These are phyloP conservation scores for Ormyrus thymus DNA, from an alignment of 2,888 invertebrate genomes.

Conservation along the genomic window DNA sequence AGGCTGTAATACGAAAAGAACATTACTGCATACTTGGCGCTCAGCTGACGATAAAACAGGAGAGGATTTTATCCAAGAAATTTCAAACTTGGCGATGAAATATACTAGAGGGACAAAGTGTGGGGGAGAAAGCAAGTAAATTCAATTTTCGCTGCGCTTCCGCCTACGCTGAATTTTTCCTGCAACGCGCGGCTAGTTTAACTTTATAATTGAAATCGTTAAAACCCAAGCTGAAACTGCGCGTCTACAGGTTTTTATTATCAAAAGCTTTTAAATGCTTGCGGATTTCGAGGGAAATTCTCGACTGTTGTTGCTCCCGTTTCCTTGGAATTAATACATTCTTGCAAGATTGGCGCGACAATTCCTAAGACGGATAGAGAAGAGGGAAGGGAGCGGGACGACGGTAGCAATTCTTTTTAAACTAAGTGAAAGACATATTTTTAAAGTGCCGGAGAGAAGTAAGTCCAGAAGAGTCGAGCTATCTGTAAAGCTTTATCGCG, in stretches of 20 bases:
- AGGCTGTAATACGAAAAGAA: not conserved
- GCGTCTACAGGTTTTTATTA: conserved; percentile 21
- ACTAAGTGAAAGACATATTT: conserved; percentile 52
- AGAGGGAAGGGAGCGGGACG: too few relatives aligned
- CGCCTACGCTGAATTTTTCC: not conserved
- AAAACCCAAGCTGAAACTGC: not conserved
- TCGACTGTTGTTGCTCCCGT: not conserved
- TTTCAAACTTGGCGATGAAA: conserved; percentile 42
- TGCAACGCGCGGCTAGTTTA: not conserved
- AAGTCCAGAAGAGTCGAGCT: conserved; percentile 36
- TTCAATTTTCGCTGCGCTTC: conserved; percentile 29
- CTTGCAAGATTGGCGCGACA: conserved; percentile 24
- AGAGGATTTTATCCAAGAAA: conserved; percentile 35
- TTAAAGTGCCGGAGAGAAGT: conserved; percentile 35
- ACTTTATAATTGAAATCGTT: conserved; percentile 31
- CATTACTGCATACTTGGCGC: not conserved
- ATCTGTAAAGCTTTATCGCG: conserved; percentile 46
- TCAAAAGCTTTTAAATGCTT: conserved; percentile 6
- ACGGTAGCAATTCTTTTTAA: conserved; percentile 42
- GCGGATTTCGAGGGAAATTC: conserved; percentile 8
- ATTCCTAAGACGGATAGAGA: conserved; percentile 23
- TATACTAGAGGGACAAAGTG: not conserved
- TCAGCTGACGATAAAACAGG: conserved; percentile 4
- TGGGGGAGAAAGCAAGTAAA: not conserved
- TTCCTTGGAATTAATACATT: conserved; percentile 24